A percentile compares a stretch with the other conserved stretches of the same genome.
Conservation (phyloP, 2,888 invertebrate genomes). For the Lepidocyrtinus sp. region DNA sequence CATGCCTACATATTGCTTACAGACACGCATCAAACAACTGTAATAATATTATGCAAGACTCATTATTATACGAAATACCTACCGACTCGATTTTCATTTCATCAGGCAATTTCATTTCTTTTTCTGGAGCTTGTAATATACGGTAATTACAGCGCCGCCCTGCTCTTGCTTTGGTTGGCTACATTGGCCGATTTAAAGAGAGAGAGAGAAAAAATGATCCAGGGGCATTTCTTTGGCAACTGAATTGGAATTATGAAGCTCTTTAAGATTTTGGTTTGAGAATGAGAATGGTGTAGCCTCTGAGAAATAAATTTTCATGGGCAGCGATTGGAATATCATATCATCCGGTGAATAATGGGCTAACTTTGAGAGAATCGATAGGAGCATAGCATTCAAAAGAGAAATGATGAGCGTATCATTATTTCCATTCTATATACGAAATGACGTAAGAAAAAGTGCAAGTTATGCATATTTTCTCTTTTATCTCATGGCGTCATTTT, state of each 20-base stretch:
- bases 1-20: slow-evolving; percentile 11
- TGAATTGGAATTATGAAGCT: background rate
- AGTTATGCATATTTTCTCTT: background rate
- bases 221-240: background rate
- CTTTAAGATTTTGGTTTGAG: too few relatives aligned
- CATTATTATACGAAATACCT: background rate
- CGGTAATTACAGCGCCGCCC: background rate
- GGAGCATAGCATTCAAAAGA: too few relatives aligned
- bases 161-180: background rate
- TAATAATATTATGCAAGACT: slow-evolving; percentile 12
- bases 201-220: background rate
- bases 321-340: background rate
- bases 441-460: slow-evolving; percentile 15
- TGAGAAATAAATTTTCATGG: slow-evolving; percentile 9
- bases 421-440: background rate
- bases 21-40: background rate
- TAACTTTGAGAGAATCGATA: background rate
- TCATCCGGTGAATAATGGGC: slow-evolving; percentile 15
- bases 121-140: background rate
- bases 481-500: background rate
- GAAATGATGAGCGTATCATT: slow-evolving; percentile 10
- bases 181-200: background rate
- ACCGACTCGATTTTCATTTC: slow-evolving; percentile 29
- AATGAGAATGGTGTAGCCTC: too few relatives aligned
- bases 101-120: slow-evolving; percentile 38